Evolutionary conservation across 1,140 invertebrate species (phyloP).

Genomic region (Bilobella aurantiaca): DNA sequence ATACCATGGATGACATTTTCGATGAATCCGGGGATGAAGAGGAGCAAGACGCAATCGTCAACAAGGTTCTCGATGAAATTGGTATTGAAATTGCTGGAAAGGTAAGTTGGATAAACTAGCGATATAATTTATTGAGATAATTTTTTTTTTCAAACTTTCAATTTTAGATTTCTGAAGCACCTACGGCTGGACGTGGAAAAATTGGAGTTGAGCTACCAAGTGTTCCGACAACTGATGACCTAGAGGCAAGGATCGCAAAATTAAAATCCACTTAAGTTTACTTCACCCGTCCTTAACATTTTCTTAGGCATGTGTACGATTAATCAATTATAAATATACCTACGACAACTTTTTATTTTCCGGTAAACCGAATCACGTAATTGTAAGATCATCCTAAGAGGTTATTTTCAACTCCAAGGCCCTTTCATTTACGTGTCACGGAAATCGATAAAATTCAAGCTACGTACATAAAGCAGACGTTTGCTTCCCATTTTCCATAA

Average conservation of each 20-base stretch:
- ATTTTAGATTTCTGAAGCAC: slow-evolving; percentile 46
- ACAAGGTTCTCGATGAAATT: slow-evolving; percentile 85
- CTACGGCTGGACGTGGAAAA: slow-evolving; percentile 49
- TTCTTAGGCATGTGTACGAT: too few relatives aligned
- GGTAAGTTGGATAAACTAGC: slow-evolving; percentile 42
- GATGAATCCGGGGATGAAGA: slow-evolving; percentile 81
- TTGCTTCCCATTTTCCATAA: too few relatives aligned
- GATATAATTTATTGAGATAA: slow-evolving; percentile 6
- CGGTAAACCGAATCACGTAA: too few relatives aligned
- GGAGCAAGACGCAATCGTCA: slow-evolving; percentile 73
- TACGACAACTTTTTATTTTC: too few relatives aligned
- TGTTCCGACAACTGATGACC: slow-evolving; percentile 54
- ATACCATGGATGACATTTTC: slow-evolving; percentile 80
- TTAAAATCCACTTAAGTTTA: too few relatives aligned
- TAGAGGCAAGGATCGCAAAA: slow-evolving; percentile 64
- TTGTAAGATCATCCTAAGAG: too few relatives aligned
- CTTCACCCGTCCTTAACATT: too few relatives aligned
- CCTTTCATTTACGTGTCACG: too few relatives aligned
- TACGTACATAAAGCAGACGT: too few relatives aligned
- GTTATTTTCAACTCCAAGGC: too few relatives aligned
- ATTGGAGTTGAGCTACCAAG: slow-evolving; percentile 46
- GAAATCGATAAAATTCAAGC: too few relatives aligned
- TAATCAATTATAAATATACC: too few relatives aligned
- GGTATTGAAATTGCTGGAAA: slow-evolving; percentile 87
- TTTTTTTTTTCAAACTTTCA: slow-evolving; percentile 11